Conservation (phyloP, 2,888 invertebrate genomes). For the Orthosia gothica region DNA sequence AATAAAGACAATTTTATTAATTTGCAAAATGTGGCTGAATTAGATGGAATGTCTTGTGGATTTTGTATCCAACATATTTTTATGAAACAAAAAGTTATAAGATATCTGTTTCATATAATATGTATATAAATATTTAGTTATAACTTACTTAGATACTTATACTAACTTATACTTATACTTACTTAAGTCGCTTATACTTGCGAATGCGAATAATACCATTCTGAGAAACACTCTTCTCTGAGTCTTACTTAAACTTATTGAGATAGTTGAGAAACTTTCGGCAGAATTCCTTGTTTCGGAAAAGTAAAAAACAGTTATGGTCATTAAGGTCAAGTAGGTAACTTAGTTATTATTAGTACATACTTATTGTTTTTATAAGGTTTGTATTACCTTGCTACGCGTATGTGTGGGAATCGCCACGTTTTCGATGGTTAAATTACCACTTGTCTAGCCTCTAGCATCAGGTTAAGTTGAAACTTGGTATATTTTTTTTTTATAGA, state of each 20-base stretch:
- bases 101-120: background rate
- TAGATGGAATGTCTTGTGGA: background rate
- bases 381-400: too few species aligned
- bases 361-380: too few species aligned
- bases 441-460: too few species aligned
- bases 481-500: too few species aligned
- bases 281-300: background rate
- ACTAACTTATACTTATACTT: too few species aligned
- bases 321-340: background rate
- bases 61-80: background rate
- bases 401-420: too few species aligned
- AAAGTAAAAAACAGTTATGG: background rate
- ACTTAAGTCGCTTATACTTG: background rate
- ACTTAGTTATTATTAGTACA: too few species aligned
- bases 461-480: too few species aligned
- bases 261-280: background rate
- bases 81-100: background rate
- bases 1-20: slow-evolving; percentile 22
- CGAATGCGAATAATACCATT: background rate
- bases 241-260: background rate
- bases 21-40: background rate
- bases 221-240: background rate
- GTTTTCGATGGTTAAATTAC: too few species aligned
- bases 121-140: background rate
- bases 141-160: slow-evolving; percentile 2